These are phyloP conservation scores for Cryptoblepharus egeriae DNA, from an alignment of 2,797 vertebrate genomes.

Conservation along the genomic window DNA sequence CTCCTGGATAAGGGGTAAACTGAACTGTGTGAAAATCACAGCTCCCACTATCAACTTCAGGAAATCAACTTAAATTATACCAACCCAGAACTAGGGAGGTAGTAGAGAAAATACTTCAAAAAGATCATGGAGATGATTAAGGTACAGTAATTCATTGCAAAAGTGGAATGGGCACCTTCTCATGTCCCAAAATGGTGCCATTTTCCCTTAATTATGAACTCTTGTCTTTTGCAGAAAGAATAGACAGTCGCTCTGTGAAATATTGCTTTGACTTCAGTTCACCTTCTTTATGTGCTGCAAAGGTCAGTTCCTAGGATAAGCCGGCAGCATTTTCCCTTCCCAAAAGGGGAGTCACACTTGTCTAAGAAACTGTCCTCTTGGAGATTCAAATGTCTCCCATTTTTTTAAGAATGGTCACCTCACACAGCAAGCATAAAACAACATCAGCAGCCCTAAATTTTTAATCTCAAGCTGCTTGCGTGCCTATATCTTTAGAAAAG, in stretches of 20 bases:
- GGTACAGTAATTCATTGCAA: neutral
- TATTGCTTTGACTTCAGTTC: neutral
- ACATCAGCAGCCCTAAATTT: constrained; percentile 3
- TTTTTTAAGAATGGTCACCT: neutral
- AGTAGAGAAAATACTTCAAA: neutral
- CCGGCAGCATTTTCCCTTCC: neutral
- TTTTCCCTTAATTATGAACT: neutral
- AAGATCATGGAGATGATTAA: neutral
- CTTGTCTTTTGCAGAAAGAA: neutral
- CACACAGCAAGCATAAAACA: constrained; percentile 13
- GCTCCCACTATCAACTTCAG: neutral
- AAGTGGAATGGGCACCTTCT: neutral
- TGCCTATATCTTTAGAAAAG: constrained; percentile 7
- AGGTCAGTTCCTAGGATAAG: constrained; percentile 1
- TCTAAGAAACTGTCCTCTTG: constrained; percentile 1
- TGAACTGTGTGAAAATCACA: neutral
- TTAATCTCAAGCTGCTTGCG: neutral
- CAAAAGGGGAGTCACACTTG: neutral
- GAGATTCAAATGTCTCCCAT: neutral
- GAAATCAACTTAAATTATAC: neutral
- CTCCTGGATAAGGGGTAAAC: neutral
- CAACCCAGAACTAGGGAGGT: neutral
- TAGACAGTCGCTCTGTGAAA: neutral
- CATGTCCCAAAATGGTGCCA: neutral
- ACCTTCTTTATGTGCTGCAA: neutral